phyloP scores from a whole-genome alignment of 2,797 vertebrate species.

The Sebastes taczanowskii region DNA sequence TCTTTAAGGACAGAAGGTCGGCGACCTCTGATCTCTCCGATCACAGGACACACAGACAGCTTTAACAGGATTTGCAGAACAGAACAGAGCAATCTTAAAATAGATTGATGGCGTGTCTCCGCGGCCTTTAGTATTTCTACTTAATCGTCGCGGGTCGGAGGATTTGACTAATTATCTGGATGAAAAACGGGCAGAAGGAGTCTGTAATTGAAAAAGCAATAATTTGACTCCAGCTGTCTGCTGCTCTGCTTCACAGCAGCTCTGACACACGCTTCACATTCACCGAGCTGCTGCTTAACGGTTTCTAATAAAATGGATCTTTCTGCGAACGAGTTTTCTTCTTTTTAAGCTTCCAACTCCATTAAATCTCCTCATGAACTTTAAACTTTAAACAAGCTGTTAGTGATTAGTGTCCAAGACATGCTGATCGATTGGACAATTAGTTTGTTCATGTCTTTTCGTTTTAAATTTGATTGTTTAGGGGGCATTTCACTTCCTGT shows the following conservation, averaged over 20 bases:
- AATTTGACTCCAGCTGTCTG: constrained; percentile 30
- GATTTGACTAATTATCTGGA: constrained; percentile 64
- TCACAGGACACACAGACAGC: background rate
- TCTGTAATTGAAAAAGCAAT: constrained; percentile 65
- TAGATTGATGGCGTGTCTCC: constrained; percentile 28
- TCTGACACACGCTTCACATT: background rate
- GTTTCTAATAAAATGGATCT: constrained; percentile 1
- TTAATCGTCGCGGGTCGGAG: constrained; percentile 41
- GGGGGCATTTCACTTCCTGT: too few relatives aligned
- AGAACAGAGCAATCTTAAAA: constrained; percentile 39
- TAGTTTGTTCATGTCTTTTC: background rate
- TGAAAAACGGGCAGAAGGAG: constrained; percentile 12
- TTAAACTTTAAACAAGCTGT: background rate
- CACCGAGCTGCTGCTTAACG: background rate
- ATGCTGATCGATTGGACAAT: background rate
- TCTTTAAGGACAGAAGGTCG: too few relatives aligned
- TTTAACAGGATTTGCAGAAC: constrained; percentile 35
- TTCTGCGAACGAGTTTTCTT: too few relatives aligned
- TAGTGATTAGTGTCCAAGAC: too few relatives aligned
- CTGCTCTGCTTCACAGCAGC: background rate
- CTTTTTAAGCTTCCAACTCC: background rate
- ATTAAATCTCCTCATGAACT: background rate
- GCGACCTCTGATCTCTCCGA: too few relatives aligned
- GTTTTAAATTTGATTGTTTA: too few relatives aligned
- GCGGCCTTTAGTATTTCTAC: constrained; percentile 48